Conservation (phyloP, 2,113 vertebrate genomes). For the Herpailurus yagouaroundi region DNA sequence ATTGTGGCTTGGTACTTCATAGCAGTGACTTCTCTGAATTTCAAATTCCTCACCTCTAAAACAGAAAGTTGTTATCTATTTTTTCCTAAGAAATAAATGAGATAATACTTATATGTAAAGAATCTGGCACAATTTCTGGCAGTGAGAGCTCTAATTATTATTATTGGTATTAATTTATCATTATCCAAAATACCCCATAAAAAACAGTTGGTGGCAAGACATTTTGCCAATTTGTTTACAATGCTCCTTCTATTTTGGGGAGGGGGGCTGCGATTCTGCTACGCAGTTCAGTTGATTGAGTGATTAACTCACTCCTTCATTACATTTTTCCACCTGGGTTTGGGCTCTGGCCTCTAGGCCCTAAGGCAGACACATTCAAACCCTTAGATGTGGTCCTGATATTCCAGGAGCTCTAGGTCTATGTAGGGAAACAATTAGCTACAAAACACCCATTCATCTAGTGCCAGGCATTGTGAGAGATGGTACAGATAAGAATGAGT, state of each 20-base stretch:
- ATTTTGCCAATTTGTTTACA: background rate
- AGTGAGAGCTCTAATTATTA: background rate
- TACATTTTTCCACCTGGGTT: background rate
- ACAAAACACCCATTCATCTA: background rate
- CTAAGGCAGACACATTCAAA: background rate
- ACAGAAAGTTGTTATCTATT: background rate
- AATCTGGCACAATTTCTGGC: background rate
- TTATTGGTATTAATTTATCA: background rate
- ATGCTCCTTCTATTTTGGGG: background rate
- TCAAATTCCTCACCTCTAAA: background rate
- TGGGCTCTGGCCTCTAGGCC: background rate
- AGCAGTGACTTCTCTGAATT: background rate
- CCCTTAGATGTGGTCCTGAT: background rate
- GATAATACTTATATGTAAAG: background rate
- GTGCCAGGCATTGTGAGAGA: background rate
- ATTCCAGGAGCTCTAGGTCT: background rate
- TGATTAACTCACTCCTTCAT: background rate
- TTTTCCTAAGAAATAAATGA: conserved; percentile 53
- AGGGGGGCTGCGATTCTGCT: background rate
- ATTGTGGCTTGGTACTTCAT: background rate
- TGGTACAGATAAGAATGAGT: background rate
- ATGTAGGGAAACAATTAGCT: background rate
- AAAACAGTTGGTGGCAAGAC: background rate
- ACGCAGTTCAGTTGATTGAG: background rate
- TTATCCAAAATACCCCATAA: background rate